Evolutionary conservation across 2,113 vertebrate species (phyloP).

Genomic region (Callopanchax toddi): DNA sequence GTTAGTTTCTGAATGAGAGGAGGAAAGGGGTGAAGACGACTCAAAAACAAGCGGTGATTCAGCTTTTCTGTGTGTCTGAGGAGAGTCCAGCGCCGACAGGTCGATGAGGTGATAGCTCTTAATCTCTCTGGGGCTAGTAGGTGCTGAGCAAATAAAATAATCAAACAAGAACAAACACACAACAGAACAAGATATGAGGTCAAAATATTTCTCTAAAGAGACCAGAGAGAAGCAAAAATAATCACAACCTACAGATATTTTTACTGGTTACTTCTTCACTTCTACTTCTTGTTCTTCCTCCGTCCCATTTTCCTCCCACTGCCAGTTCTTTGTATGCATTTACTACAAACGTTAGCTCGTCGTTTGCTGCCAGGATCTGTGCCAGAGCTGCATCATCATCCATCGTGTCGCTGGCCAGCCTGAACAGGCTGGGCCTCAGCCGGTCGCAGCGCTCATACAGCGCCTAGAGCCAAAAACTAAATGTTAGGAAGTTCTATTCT

Average conservation of each 20-base stretch:
- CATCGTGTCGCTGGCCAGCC: constrained; percentile 84
- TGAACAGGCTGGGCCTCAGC: constrained; percentile 86
- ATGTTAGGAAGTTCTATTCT: background rate
- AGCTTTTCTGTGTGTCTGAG: constrained; percentile 23
- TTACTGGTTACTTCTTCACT: constrained; percentile 33
- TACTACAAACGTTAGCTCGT: constrained; percentile 79
- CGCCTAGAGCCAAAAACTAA: constrained; percentile 59
- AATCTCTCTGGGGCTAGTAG: constrained; percentile 49
- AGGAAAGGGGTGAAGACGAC: constrained; percentile 24
- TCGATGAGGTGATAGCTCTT: constrained; percentile 87
- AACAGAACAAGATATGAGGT: background rate
- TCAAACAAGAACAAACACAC: constrained; percentile 4
- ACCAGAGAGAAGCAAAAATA: background rate
- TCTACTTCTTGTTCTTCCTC: constrained; percentile 20
- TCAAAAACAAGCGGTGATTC: constrained; percentile 11
- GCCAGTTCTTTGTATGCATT: constrained; percentile 76
- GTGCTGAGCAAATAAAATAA: constrained; percentile 54
- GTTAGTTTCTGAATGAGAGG: constrained; percentile 23
- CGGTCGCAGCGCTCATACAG: constrained; percentile 84
- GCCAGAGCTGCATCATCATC: constrained; percentile 83
- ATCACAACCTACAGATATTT: constrained; percentile 32
- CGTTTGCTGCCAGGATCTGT: constrained; percentile 86
- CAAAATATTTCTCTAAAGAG: background rate
- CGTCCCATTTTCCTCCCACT: constrained; percentile 39
- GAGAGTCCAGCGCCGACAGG: constrained; percentile 78